Conservation (phyloP, 2,888 invertebrate genomes). For the Drosophila anceps region DNA sequence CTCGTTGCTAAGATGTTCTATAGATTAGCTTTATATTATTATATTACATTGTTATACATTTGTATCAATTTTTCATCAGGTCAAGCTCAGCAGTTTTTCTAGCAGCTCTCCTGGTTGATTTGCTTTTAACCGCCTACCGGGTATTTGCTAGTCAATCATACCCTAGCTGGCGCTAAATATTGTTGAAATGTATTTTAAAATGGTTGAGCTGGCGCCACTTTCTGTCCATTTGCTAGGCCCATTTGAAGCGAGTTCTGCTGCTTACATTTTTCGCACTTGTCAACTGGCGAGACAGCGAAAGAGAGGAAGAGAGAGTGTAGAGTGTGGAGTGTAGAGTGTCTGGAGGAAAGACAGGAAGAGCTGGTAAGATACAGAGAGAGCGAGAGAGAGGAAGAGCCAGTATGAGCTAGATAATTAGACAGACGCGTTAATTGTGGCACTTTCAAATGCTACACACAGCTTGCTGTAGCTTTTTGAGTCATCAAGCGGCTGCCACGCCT, state of each 20-base stretch:
- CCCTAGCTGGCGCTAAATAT: slow-evolving; percentile 34
- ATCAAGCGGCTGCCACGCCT: slow-evolving; percentile 43
- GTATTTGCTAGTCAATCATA: slow-evolving; percentile 1
- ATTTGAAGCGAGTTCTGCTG: slow-evolving; percentile 13
- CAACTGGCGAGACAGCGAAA: slow-evolving; percentile 28
- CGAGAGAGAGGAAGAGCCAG: background rate
- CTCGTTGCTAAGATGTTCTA: too few relatives aligned
- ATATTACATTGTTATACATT: background rate
- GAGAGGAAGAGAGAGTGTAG: background rate
- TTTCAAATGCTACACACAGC: slow-evolving; percentile 45
- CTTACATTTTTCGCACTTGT: slow-evolving; percentile 38
- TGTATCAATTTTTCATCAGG: background rate
- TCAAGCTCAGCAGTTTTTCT: background rate
- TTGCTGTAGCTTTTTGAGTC: slow-evolving; percentile 43
- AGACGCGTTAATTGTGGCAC: slow-evolving; percentile 75
- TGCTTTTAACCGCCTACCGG: background rate
- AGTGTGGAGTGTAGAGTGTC: background rate
- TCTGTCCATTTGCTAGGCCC: slow-evolving; percentile 23
- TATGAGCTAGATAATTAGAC: slow-evolving; percentile 62
- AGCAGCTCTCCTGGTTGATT: background rate
- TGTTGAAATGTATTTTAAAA: slow-evolving; percentile 67
- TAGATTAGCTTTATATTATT: too few relatives aligned
- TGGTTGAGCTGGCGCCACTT: slow-evolving; percentile 56
- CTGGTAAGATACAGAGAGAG: background rate
- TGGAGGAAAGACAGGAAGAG: background rate